Conservation (phyloP, 2,888 invertebrate genomes). For the Apodemia zela region DNA sequence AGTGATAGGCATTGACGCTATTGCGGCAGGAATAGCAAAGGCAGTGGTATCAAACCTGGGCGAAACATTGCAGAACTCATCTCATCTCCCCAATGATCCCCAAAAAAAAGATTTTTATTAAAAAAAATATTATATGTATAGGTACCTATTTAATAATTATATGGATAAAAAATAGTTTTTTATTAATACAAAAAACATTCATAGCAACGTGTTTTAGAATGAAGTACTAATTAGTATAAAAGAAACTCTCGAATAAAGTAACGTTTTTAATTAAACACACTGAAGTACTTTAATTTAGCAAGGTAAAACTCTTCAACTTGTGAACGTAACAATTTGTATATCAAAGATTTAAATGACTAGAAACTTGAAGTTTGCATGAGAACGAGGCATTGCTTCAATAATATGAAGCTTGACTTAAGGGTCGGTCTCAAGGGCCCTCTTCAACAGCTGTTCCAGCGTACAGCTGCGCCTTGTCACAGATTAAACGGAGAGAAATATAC, state of each 20-base stretch:
- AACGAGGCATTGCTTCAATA: conserved; percentile 40
- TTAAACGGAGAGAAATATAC: conserved; percentile 44
- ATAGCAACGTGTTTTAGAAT: not conserved
- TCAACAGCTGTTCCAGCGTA: conserved; percentile 54
- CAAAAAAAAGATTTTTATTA: too few relatives aligned
- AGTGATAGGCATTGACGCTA: too few relatives aligned
- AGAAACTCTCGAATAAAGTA: not conserved
- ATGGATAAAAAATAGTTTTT: too few relatives aligned
- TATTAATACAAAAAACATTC: too few relatives aligned
- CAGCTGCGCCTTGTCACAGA: conserved; percentile 60
- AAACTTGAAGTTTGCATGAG: conserved; percentile 38
- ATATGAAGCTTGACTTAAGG: conserved; percentile 43
- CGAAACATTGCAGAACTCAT: too few relatives aligned
- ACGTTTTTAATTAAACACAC: conserved; percentile 10
- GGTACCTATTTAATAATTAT: too few relatives aligned
- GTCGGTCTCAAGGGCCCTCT: conserved; percentile 48
- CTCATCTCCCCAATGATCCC: too few relatives aligned
- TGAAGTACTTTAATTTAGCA: conserved; percentile 25
- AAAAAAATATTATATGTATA: too few relatives aligned
- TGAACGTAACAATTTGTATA: conserved; percentile 35
- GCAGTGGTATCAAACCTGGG: too few relatives aligned
- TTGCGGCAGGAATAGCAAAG: too few relatives aligned
- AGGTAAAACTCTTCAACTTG: conserved; percentile 17
- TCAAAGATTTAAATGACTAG: conserved; percentile 39
- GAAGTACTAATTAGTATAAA: not conserved